Base-by-base conservation (phyloP, 2,888 invertebrate genomes). In the Erebia palarica region DNA sequence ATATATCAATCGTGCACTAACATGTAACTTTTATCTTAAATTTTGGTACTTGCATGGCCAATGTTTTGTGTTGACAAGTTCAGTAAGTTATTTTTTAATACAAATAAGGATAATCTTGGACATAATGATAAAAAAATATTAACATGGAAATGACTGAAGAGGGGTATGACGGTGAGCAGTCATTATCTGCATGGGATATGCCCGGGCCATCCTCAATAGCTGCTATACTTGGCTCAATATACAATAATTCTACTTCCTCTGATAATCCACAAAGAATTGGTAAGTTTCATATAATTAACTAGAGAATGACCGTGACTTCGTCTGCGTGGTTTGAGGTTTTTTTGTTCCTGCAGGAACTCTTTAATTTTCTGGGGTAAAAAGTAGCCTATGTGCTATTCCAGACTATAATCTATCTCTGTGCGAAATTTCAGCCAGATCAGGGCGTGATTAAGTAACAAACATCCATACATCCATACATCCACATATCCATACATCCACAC, bases 191-290 rank as follows among this genome's bases (percentile, higher is more conserved):
- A 67, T 93, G 93, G 92, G 90, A 92, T 80, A 83, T 90, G 74
- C 89, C 92, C 73, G 92, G 91, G 36, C 91, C 90, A 69, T 91
- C 95, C 68, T 94, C 95, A 11, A 81, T 95, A 77, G 95, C 94
- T 67, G 95, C 95, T 83, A 95, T 95, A 82, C 91, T 95, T 77
- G 94, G 95, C 82, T 94, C 95, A 73, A 95, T 94, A 73, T 95
- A 95, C 82, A 93, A 94, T 82, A 93, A 94, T 75, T 94, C 95
- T 73, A 92, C 94, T 71, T 92, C 93, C 64, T 86, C 88, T 75
- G 90, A 90, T 75, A 86, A 79, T 79, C 89, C 84, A 76, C 82
- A 84, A 67, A 86, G 86, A 78, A 90, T 86, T 86, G 92, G 92
- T 92, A 86, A 73, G 49, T 59, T 60, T 14, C 44, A 21, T 21